Base-by-base conservation (phyloP, 2,797 vertebrate genomes). In the Avahi laniger region DNA sequence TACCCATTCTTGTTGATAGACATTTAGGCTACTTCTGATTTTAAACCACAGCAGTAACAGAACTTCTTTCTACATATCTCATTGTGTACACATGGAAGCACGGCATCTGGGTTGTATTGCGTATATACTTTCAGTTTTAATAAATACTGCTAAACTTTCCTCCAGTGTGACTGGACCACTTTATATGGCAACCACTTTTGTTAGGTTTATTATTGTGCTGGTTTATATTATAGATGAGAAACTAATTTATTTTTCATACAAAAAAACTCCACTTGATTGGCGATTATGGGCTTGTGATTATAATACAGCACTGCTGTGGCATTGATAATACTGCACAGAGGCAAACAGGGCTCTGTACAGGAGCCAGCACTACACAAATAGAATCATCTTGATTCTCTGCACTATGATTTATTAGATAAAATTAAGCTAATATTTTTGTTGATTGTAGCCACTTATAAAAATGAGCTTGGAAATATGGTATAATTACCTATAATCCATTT, bases 351-450 rank as follows among this genome's bases (percentile, higher is more conserved):
- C 4, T 72, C 5, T 24, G 65, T 85, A 91, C 65, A 83, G 85
- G 18, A 61, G 38, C 28, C n/a, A 41, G 65, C 26, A 24, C 28
- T 61, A 82, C 11, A 91, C 33, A 78, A 52, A 69, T 22, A 48
- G 33, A 0, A 59, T 81, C 18, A 41, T 59, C 92, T 93, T 91
- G 35, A 93, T 82, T 86, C 69, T 95, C 59, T 89, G 54, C 20
- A 84, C 24, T 43, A 54, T 85, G 22, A 76, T 94, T 91, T 96
- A 82, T 89, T 89, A 93, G 46, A 70, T 76, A 78, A 91, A 96
- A 93, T 28, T 91, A 35, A 54, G 9, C 9, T 93, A 96, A 82
- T 89, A 81, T 85, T 95, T 96, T 93, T 10, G 82, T 88, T 81
- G 81, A 96, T 76, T 91, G 28, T 72, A 91, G 12, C n/a, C 26